These are phyloP conservation scores for Microchrysa polita DNA, from an alignment of 2,888 invertebrate genomes.

Conservation along the genomic window DNA sequence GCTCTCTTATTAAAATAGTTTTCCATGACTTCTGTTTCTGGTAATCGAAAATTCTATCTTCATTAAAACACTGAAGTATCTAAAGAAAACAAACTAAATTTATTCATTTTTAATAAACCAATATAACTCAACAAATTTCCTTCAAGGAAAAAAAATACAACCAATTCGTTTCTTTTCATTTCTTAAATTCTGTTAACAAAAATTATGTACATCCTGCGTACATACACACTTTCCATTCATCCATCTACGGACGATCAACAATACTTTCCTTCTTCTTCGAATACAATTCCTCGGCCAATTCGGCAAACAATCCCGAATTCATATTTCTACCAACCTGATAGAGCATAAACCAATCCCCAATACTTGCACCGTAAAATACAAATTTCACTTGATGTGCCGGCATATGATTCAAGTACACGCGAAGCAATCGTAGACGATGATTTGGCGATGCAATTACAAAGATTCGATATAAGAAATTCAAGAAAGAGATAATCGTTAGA, in stretches of 20 bases:
- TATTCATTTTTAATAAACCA: no score
- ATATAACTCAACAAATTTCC: no score
- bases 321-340: slow-evolving; percentile 81
- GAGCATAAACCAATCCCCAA: slow-evolving; percentile 82
- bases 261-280: slow-evolving; percentile 20
- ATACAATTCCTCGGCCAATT: slow-evolving; percentile 65
- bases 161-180: no score
- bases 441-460: slow-evolving; percentile 68
- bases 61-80: no score
- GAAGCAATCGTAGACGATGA: slow-evolving; percentile 65
- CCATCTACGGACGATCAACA: not conserved
- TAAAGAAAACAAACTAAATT: no score
- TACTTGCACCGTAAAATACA: slow-evolving; percentile 60
- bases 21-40: no score
- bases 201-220: no score
- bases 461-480: slow-evolving; percentile 74
- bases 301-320: slow-evolving; percentile 74
- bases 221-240: not conserved
- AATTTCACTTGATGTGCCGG: slow-evolving; percentile 53
- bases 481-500: slow-evolving; percentile 69
- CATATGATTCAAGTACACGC: slow-evolving; percentile 56
- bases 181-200: no score
- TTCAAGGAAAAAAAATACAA: no score
- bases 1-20: no score
- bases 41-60: no score